Evolutionary conservation across 2,113 vertebrate genomes (phyloP).

Genomic region (Procavia capensis): DNA sequence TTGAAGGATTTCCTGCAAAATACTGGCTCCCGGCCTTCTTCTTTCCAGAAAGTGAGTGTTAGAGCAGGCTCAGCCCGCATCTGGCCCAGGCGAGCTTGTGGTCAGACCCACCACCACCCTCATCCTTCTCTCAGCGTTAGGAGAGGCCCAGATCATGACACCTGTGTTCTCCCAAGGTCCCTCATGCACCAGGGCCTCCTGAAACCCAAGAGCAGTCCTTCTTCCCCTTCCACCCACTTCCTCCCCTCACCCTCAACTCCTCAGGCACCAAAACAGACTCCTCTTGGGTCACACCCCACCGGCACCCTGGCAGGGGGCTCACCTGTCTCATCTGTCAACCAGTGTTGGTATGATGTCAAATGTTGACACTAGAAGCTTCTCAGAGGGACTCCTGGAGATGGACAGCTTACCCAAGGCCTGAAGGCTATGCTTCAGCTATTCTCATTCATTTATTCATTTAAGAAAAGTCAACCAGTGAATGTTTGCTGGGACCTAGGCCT

Average conservation of each 20-base stretch:
- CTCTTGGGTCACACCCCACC: neutral
- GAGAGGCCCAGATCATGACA: neutral
- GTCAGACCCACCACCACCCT: no score
- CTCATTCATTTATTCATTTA: neutral
- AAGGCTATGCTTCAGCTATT: neutral
- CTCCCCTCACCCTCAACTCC: neutral
- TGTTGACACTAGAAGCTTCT: neutral
- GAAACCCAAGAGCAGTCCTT: no score
- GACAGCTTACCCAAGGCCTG: neutral
- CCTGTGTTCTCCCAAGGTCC: neutral
- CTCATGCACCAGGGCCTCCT: neutral
- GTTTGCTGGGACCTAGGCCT: no score
- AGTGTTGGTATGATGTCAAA: neutral
- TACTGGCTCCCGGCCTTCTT: slow-evolving; percentile 87
- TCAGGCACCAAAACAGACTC: neutral
- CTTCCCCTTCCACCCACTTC: neutral
- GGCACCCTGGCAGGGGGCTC: neutral
- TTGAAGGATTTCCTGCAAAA: slow-evolving; percentile 57
- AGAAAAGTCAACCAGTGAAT: neutral
- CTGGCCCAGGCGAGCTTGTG: neutral
- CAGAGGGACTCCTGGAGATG: neutral
- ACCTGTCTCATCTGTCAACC: neutral
- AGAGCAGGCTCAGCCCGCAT: neutral
- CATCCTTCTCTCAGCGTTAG: neutral
- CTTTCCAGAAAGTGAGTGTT: slow-evolving; percentile 83